Base-by-base conservation (phyloP, 1,140 invertebrate genomes). In the Pseudomyrmex flavicornis region DNA sequence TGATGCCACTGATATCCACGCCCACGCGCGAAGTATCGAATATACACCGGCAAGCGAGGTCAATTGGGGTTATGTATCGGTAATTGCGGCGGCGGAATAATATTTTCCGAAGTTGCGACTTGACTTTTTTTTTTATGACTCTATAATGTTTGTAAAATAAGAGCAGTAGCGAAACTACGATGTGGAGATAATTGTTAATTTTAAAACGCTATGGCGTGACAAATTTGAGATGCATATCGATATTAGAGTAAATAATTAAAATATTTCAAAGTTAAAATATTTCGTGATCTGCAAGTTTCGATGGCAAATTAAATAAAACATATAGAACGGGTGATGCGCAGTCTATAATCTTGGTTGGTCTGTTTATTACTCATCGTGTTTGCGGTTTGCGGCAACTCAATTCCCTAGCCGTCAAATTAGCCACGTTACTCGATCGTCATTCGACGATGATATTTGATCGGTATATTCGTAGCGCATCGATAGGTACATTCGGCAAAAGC, bases 1-100 rank as follows among this genome's bases (percentile, higher is more conserved):
- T 58, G 75, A 69, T 77, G 75, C 63, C 75, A 69, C 50, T 48
- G 76, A 80, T 80, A 80, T 44, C 52, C 44, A 12, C 54, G 15
- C 48, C 52, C 44, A 12, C 54, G 15, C 48, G 46, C 63, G 52
- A 79, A n/a, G 65, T 58, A 59, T 79, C 65, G 44, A 79, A 79
- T 79, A 56, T 65, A n/a, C n/a, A 52, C 52, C 35, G 26, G 10
- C 20, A 20, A 52, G 54, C 13, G 66, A 12, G 46, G n/a, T 80
- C 54, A 80, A 72, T 59, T 48, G 56, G 20, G n/a, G 54, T 70
- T 70, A 72, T 70, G 13, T 46, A 8, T 65, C 62, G 35, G 20
- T 22, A 56, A 68, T 69, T 59, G 59, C 20, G 10, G 9, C 15
- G 17, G 50, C 17, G 5, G 13, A n/a, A 20, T 68, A 46, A 68